Base-by-base conservation (phyloP, 1,140 invertebrate species). In the Zaprionus africanus region DNA sequence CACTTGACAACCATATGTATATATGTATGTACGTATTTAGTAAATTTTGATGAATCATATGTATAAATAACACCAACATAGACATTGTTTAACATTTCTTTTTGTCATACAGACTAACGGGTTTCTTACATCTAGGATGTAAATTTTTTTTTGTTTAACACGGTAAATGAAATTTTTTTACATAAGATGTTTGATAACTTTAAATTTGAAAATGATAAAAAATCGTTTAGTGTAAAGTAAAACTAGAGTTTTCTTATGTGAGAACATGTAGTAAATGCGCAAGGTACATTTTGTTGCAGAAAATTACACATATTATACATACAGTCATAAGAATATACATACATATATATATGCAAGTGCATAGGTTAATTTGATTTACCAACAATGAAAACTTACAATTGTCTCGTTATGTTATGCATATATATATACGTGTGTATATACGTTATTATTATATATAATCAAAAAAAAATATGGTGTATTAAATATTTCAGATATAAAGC, bases 231-330 rank as follows among this genome's bases (percentile, higher is more conserved):
- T 38, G 54, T n/a, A 56, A 67, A 54, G 41, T 59, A 49, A 57
- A 67, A 66, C 54, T 49, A 49, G 17, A 49, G 58, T 22, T 59
- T 46, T 59, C 41, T 67, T 67, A 68, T 51, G 13, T 36, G 19
- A 66, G 43, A 53, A 66, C 53, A 66, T 58, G 41, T 49, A 19
- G 54, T 66, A 66, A 66, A 66, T 66, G 64, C 64, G 49, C 59
- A 59, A 59, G 41, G 54, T 36, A 68, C 51, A 65, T 64, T 19
- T 46, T 19, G 31, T 51, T 64, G 46, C 46, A 53, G 19, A 24
- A 41, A 36, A 41, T 34, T 68, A 59, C 54, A 67, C 54, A 58
- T 12, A 58, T 49, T 22, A 64, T 56, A 36, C 36, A 28, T 34
- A 58, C 41, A 59, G 57, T 66, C 19, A 51, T 51, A 49, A 49